Evolutionary conservation across 2,113 vertebrate genomes (phyloP), one percentile per base, ranked within the genome.

Genomic region (Platichthys stellatus): DNA sequence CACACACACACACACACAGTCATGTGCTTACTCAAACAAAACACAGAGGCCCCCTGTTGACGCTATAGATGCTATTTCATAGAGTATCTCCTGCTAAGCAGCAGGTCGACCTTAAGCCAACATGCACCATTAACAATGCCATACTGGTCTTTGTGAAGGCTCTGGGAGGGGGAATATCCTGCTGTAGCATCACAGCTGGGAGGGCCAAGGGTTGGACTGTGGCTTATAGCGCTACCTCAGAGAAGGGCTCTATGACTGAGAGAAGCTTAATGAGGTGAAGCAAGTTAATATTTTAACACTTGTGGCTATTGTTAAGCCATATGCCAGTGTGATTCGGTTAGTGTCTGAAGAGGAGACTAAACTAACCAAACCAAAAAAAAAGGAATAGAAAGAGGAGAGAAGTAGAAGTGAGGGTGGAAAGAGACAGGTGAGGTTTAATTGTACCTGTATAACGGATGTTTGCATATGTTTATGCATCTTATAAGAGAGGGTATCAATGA

Each of bases 211-310:
- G 63, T 70, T 68, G 78, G 60, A 77, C 77, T 5, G 24, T 14
- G 35, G 82, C 84, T 86, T 81, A 89, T 58, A 61, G 70, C 24
- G 18, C 68, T 43, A 40, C 63, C 74, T 74, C 82, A 72, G 63
- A 82, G 69, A 85, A 84, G 74, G 56, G 53, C 61, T 90, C 90
- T 88, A 87, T 70, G 47, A 81, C 73, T 76, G 56, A 63, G 58
- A 67, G 56, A 57, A 54, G 65, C 78, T 64, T 92, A 92, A 91
- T 89, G 82, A 91, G 85, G 80, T 61, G 61, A 56, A 86, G 75
- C 66, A 60, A 69, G 81, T 93, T 92, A 90, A 92, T 93, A 92
- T 92, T 92, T 93, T 72, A 93, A 87, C 86, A 90, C 77, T 66
- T 60, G 26, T 14, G 64, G 59, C 82, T 82, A 89, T 91, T 91